Conservation (phyloP, 2,797 vertebrate genomes). For the Acestrorhynchus altus region DNA sequence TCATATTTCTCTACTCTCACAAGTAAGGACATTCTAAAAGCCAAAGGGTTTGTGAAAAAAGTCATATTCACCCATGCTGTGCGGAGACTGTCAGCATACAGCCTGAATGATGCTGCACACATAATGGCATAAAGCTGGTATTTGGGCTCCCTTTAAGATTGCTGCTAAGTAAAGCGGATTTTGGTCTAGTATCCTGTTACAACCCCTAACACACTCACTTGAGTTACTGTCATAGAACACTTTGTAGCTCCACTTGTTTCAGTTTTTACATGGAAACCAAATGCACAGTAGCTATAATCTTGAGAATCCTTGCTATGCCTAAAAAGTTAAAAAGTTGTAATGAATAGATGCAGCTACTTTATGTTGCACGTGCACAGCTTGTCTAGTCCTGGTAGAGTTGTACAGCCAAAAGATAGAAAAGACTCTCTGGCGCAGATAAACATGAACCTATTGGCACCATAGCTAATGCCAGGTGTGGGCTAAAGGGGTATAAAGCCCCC, state of each 20-base stretch:
- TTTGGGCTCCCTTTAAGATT: not conserved
- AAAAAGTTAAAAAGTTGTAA: too few relatives aligned
- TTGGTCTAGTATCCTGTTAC: not conserved
- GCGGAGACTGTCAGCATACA: not conserved
- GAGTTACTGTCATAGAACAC: not conserved
- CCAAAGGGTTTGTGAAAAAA: not conserved
- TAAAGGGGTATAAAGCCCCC: too few relatives aligned
- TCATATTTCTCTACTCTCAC: not conserved
- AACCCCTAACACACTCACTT: not conserved
- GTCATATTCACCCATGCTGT: not conserved
- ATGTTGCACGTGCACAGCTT: too few relatives aligned
- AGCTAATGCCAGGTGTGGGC: too few relatives aligned
- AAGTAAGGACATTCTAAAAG: not conserved
- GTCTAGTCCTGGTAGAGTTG: too few relatives aligned
- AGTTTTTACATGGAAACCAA: too few relatives aligned
- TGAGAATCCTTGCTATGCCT: too few relatives aligned
- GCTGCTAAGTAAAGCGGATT: not conserved
- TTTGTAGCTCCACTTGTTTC: not conserved
- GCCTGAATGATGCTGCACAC: not conserved
- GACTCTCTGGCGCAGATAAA: too few relatives aligned
- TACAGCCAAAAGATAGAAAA: too few relatives aligned
- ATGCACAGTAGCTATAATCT: too few relatives aligned
- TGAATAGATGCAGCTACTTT: too few relatives aligned
- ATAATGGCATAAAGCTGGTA: not conserved
- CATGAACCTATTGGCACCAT: too few relatives aligned